These are phyloP conservation scores for Bergia puertoricense DNA, from an alignment of 92 coral and sea anemone species.

Conservation along the genomic window DNA sequence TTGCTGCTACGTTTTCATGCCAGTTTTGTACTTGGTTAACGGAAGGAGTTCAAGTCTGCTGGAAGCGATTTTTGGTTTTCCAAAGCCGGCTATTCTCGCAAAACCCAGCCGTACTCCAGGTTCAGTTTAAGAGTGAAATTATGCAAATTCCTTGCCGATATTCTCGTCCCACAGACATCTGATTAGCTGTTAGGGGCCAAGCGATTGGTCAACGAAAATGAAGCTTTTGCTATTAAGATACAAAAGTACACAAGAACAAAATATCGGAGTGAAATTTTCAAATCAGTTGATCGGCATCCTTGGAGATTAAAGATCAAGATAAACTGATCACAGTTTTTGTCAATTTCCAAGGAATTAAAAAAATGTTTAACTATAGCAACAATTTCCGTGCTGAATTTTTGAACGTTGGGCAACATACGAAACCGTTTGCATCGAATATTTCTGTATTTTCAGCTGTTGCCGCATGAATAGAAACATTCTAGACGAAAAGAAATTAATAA, in stretches of 20 bases:
- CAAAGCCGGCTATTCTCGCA: not conserved
- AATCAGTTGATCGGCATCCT: conserved; percentile 1
- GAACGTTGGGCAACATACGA: not conserved
- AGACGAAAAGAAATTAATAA: conserved; percentile 26
- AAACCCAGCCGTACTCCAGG: conserved; percentile 10
- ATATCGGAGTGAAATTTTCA: conserved; percentile 19
- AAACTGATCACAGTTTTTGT: not conserved
- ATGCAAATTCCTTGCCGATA: conserved; percentile 39
- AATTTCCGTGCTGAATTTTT: not conserved
- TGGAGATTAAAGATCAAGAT: conserved; percentile 38
- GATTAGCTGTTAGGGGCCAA: conserved; percentile 3
- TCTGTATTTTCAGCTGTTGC: conserved; percentile 34
- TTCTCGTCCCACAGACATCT: conserved; percentile 28
- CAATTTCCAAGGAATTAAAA: not conserved
- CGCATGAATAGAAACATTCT: not conserved
- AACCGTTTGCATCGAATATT: not conserved
- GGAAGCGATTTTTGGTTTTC: not conserved
- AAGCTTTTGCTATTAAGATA: conserved; percentile 19
- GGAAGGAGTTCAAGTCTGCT: not conserved
- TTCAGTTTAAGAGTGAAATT: conserved; percentile 3
- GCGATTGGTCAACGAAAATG: conserved; percentile 27
- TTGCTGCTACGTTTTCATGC: not conserved
- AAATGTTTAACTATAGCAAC: not conserved
- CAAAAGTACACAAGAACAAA: conserved; percentile 37
- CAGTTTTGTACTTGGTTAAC: not conserved